phyloP scores from a whole-genome alignment of 2,113 vertebrate genomes.

The Sinocyclocheilus anophthalmus region DNA sequence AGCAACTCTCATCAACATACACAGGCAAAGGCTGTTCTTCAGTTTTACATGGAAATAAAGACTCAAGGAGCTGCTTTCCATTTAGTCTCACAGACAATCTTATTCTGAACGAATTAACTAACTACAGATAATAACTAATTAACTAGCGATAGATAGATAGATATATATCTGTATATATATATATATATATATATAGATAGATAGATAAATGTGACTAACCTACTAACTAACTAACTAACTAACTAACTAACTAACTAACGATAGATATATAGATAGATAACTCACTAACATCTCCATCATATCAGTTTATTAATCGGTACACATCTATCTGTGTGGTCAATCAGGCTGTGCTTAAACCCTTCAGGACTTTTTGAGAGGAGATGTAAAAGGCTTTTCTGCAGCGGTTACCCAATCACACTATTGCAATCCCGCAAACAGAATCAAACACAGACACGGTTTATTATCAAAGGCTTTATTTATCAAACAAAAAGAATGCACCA shows the following conservation, averaged over 20 bases:
- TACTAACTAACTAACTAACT: neutral
- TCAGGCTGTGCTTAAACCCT: neutral
- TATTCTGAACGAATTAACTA: neutral
- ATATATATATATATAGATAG: neutral
- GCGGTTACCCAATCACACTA: neutral
- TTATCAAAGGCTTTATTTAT: constrained; percentile 98
- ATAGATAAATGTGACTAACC: too few species aligned
- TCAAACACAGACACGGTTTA: constrained; percentile 68
- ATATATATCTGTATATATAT: neutral
- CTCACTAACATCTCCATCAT: neutral
- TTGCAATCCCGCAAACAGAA: neutral
- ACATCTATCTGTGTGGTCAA: neutral
- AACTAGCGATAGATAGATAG: neutral
- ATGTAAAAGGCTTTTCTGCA: neutral
- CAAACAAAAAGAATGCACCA: constrained; percentile 93
- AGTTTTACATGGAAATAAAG: neutral
- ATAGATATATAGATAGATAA: neutral
- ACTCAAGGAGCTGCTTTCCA: neutral
- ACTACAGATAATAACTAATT: too few species aligned
- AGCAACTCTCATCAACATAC: neutral
- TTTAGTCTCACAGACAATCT: neutral
- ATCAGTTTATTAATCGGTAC: neutral
- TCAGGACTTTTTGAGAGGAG: neutral
- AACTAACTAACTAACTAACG: too few species aligned
- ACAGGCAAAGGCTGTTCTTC: neutral